Evolutionary conservation across 1,140 invertebrate genomes (phyloP), one percentile per base, ranked within the genome.

Genomic region (Aphaenogaster ashmeadi): DNA sequence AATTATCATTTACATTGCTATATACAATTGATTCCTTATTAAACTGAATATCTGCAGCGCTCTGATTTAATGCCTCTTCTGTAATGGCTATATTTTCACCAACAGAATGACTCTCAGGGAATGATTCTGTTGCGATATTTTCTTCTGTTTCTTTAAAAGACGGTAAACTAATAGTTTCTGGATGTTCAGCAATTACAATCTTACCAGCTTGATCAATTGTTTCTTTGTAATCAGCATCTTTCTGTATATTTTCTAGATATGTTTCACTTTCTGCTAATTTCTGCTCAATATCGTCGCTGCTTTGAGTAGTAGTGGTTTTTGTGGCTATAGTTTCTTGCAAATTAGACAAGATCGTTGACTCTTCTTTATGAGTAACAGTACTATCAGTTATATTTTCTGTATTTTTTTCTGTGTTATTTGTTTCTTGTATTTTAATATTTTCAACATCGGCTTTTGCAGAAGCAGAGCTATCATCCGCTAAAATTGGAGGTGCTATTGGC

Each of bases 1-100:
- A 75, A 2, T 69, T 38, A 54, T 75, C 72, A 71, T 89, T 80
- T 85, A 88, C 80, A 88, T 75, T 80, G n/a, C 33, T 87, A 72
- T 87, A 54, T 66, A 87, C 62, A 84, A 83, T 72, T 60, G 41
- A 85, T 88, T 79, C 86, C n/a, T 79, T 41, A 21, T 13, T 79
- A 87, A 21, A n/a, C 15, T 64, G n/a, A 54, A 52, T 79, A 66
- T 79, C 8, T 47, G 11, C 33, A 74, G 54, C 3, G 2, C 5
- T 62, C 8, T 36, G 54, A 84, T 18, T 75, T 38, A 58, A 58
- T 50, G 67, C 2, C 7, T 74, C 41, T 8, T 84, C 41, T 36
- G 15, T 33, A 58, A 71, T 72, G 21, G 18, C 47, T 72, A n/a
- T 44, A 41, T 36, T 74, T 33, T 60, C n/a, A 8, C 2, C n/a